Evolutionary conservation across 2,888 invertebrate genomes (phyloP), one percentile per base, ranked within the genome.

Genomic region (Coelopa pilipes): DNA sequence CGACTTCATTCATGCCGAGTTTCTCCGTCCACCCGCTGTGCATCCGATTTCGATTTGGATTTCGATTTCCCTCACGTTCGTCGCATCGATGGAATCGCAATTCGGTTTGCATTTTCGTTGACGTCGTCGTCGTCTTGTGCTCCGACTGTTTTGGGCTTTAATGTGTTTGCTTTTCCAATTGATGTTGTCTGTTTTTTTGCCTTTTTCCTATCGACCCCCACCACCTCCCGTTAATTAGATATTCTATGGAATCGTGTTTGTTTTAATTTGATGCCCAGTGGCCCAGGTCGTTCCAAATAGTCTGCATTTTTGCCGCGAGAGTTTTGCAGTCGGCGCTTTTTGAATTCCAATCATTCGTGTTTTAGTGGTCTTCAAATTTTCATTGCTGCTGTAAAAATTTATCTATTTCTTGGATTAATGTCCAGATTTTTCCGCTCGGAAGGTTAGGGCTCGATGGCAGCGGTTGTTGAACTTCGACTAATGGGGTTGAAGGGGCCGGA

Each of bases 51-150:
- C 21, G 46, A 70, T 69, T 49, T 63, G 7, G 50, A 11, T 7
- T 50, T 66, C 21, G 46, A 70, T 69, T 49, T 63, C 13, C 10
- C 12, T 46, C 74, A 74, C 74, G 74, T 74, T 68, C 47, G 34
- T 7, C 34, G 11, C 46, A n/a, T 60, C 62, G 74, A 60, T 74
- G 67, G 62, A 67, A 53, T 71, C 59, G 34, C 66, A 70, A 45
- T 71, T 70, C 47, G 24, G 5, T 46, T 45, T 13, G 47, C 45
- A 67, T 17, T 53, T 53, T 17, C n/a, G n/a, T n/a, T n/a, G n/a
- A 34, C 17, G 49, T 11, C 19, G 66, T 50, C 2, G 15, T 57
- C 13, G 62, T 65, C 17, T 65, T 10, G 3, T 17, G 49, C 46
- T 65, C 13, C 1, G 5, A 63, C 19, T 65, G 63, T 63, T 21